Conservation (phyloP, 2,113 vertebrate genomes). For the Apodemus speciosus region DNA sequence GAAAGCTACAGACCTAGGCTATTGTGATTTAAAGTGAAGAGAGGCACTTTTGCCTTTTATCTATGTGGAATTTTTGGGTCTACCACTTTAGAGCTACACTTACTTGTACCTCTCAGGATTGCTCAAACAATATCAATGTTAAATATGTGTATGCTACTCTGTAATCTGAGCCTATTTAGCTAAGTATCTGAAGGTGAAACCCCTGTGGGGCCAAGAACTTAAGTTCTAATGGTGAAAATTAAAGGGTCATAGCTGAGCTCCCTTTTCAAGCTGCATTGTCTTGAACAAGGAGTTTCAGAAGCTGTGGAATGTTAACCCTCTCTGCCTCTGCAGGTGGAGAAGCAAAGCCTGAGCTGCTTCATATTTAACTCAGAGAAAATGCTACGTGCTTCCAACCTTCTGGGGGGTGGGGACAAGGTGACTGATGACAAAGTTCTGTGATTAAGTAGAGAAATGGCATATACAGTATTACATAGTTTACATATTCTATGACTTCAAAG, state of each 20-base stretch:
- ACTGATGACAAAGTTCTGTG: neutral
- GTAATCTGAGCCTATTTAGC: constrained; percentile 26
- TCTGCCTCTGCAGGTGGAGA: constrained; percentile 3
- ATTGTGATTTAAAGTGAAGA: constrained; percentile 17
- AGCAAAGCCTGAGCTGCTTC: constrained; percentile 4
- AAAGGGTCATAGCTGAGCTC: constrained; percentile 28
- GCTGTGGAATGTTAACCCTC: constrained; percentile 30
- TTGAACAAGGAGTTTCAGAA: constrained; percentile 52
- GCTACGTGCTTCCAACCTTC: constrained; percentile 36
- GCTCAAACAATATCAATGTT: constrained; percentile 24
- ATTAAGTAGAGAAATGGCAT: neutral
- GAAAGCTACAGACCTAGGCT: constrained; percentile 34
- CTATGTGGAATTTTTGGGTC: neutral
- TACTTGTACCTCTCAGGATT: constrained; percentile 30
- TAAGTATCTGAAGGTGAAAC: neutral
- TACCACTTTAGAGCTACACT: neutral
- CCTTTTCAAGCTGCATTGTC: constrained; percentile 37
- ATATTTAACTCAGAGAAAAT: constrained; percentile 61
- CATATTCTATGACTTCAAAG: constrained; percentile 7
- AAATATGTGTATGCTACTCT: neutral
- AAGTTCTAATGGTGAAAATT: constrained; percentile 56
- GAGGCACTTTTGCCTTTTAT: constrained; percentile 10
- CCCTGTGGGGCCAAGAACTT: neutral
- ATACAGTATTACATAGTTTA: constrained; percentile 26
- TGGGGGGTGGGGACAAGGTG: accelerated